These are phyloP conservation scores for Notamacropus eugenii DNA, from an alignment of 2,797 vertebrate species.

Conservation along the genomic window DNA sequence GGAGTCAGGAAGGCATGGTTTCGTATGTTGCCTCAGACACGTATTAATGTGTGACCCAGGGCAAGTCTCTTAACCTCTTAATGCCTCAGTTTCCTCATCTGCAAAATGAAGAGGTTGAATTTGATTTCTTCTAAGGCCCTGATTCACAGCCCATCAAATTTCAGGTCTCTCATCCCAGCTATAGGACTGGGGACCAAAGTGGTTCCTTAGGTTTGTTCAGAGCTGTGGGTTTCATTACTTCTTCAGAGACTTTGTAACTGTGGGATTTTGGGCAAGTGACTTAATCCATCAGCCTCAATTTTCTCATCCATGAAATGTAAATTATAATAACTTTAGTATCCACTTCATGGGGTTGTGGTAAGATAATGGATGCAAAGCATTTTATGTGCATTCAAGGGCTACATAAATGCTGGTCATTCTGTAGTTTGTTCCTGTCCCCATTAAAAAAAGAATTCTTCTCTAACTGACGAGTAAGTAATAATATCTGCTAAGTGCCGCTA, in stretches of 20 bases:
- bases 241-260: not conserved
- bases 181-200: not conserved
- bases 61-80: not conserved
- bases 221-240: not conserved
- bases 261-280: not conserved
- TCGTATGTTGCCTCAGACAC: not conserved
- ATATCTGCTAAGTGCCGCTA: not conserved
- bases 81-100: not conserved
- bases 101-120: not conserved
- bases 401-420: not conserved
- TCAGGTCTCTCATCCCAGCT: not conserved
- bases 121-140: not conserved
- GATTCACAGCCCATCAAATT: not conserved
- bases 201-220: not conserved
- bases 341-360: not conserved
- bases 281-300: not conserved
- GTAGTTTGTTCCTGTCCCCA: not conserved
- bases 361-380: not conserved
- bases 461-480: not conserved
- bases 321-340: not conserved
- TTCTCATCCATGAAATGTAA: not conserved
- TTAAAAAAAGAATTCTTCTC: conserved; percentile 15
- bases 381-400: not conserved
- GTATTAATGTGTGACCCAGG: not conserved
- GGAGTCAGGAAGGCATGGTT: not conserved